Evolutionary conservation across 2,888 invertebrate genomes (phyloP).

Genomic region (Melieria omissa): DNA sequence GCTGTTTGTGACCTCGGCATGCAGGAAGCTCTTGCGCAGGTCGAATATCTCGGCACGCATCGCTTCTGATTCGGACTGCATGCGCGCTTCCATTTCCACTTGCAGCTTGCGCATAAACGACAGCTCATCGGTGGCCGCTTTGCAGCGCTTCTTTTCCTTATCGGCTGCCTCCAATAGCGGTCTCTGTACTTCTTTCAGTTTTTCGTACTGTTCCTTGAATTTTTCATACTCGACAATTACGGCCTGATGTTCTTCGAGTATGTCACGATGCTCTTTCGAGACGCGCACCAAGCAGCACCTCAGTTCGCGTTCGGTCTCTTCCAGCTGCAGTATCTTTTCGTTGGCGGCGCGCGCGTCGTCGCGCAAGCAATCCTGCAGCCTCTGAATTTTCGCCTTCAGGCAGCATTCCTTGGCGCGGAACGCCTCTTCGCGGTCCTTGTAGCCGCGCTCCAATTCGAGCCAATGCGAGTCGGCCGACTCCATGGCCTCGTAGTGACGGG

Average conservation of each 20-base stretch:
- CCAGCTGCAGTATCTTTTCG: constrained; percentile 71
- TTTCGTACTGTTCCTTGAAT: constrained; percentile 69
- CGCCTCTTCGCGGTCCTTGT: constrained; percentile 72
- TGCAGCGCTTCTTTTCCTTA: constrained; percentile 56
- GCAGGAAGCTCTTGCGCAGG: constrained; percentile 71
- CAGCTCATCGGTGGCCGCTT: constrained; percentile 68
- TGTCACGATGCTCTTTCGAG: constrained; percentile 69
- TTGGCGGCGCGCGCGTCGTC: constrained; percentile 68
- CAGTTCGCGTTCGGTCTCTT: constrained; percentile 71
- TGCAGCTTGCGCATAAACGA: constrained; percentile 67
- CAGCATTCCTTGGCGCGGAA: constrained; percentile 67
- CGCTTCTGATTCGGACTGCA: constrained; percentile 68
- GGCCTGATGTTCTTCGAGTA: constrained; percentile 68
- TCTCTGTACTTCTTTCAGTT: constrained; percentile 68
- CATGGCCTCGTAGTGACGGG: constrained; percentile 77
- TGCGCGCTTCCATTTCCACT: constrained; percentile 68
- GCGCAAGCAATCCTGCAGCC: constrained; percentile 70
- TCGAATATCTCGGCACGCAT: constrained; percentile 70
- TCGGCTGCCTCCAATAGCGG: constrained; percentile 60
- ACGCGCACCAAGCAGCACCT: constrained; percentile 70
- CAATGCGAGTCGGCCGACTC: constrained; percentile 79
- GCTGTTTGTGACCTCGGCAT: constrained; percentile 75
- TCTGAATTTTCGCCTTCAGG: constrained; percentile 70
- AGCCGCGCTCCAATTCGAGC: constrained; percentile 75
- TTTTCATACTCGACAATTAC: constrained; percentile 68